A percentile compares a stretch with the other conserved stretches of the same genome.
These are phyloP conservation scores for Perodicticus potto DNA, from an alignment of 2,797 vertebrate genomes.

Conservation along the genomic window DNA sequence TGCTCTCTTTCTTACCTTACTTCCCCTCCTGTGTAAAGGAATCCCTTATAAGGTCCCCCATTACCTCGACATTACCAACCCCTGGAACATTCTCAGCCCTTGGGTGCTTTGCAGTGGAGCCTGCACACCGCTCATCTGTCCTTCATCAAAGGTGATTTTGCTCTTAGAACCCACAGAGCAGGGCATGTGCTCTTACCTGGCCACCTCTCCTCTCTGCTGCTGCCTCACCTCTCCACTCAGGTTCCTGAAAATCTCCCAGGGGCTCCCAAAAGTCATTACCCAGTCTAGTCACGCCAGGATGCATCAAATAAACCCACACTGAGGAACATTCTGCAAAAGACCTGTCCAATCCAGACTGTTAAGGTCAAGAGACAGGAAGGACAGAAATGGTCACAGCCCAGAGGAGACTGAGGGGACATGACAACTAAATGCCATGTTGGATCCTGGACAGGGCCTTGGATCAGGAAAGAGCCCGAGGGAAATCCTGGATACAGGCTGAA, in stretches of 20 bases:
- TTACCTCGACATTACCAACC: neutral
- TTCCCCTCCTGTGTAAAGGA: neutral
- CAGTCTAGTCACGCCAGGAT: neutral
- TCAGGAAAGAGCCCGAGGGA: neutral
- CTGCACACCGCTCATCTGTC: neutral
- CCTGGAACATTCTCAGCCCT: neutral
- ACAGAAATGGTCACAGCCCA: neutral
- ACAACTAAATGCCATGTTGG: neutral
- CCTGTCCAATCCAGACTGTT: neutral
- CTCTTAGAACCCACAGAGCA: neutral
- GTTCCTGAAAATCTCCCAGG: neutral
- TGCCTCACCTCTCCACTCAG: neutral
- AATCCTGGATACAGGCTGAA: neutral
- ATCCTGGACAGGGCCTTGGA: neutral
- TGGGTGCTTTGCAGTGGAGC: neutral
- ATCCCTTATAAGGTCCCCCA: neutral
- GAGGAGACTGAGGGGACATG: neutral
- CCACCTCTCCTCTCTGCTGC: neutral
- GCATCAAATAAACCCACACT: neutral
- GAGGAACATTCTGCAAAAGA: neutral
- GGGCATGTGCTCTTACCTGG: neutral
- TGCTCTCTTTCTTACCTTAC: neutral
- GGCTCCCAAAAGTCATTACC: neutral
- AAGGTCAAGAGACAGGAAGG: neutral
- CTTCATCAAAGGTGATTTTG: neutral